Base-by-base conservation (phyloP, 2,113 vertebrate species). In the Sturnira hondurensis region DNA sequence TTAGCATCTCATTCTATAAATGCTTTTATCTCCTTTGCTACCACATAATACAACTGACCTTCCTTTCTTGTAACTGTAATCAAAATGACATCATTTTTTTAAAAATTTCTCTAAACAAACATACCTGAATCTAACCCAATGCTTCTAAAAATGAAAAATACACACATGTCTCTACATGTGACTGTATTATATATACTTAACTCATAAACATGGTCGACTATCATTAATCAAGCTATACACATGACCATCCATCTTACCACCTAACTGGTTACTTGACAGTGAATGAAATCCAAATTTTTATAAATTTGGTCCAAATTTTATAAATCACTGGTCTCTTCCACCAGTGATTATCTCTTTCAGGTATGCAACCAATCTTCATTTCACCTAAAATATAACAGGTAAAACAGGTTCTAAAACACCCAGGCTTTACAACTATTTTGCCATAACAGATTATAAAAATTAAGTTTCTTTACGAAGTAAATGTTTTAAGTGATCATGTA, bases 321-420 rank as follows among this genome's bases (percentile, higher is more conserved):
- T n/a, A n/a, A n/a, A n/a, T n/a, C n/a, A n/a, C n/a, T n/a, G n/a
- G n/a, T 96, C 65, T 67, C 89, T 89, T 50, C 38, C 17, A 50
- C 67, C 38, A 93, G 63, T 31, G 33, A 74, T 47, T 86, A 83
- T 61, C 54, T 96, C 61, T 92, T 89, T 94, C 58, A 95, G 86
- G 77, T 92, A 80, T 96, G 95, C 93, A 93, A 50, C 28, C 76
- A 89, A 43, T 77, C 56, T 76, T 93, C 68, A 58, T 80, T 58
- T 93, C 86, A 54, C 82, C 78, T 92, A 93, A 87, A 11, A 95
- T 54, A 61, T 47, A 97, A 95, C 74, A 96, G 89, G 84, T 90
- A 95, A 94, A 97, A 88, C 86, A 76, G 74, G 89, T 93, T 96
- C 92, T 97, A 38, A 43, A 88, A 93, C 50, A 93, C 58, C 2